These are phyloP conservation scores for Protosalanx chinensis DNA, from an alignment of 2,797 vertebrate species.

Conservation along the genomic window DNA sequence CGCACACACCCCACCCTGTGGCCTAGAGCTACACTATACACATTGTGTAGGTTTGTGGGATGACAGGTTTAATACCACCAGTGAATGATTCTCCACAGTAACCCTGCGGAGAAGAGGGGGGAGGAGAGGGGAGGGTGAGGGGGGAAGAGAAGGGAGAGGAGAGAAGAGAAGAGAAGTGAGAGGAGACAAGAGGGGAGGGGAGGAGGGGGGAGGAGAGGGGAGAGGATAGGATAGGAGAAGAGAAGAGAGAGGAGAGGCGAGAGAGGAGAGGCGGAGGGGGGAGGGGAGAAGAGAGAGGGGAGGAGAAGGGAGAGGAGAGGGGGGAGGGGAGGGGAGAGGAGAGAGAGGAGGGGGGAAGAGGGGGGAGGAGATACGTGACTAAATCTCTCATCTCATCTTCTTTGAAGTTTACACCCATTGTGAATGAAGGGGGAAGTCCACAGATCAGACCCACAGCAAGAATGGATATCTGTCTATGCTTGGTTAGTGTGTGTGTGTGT, in stretches of 20 bases:
- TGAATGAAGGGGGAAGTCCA: not conserved
- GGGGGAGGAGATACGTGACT: slow-evolving; percentile 11
- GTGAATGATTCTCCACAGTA: slow-evolving; percentile 60
- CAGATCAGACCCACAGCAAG: too few species aligned
- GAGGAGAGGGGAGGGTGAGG: slow-evolving; percentile 5
- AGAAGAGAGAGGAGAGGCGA: not conserved
- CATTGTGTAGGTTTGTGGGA: slow-evolving; percentile 57
- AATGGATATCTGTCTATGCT: too few species aligned
- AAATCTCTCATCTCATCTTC: not conserved
- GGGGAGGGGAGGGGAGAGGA: too few species aligned
- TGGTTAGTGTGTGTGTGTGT: too few species aligned
- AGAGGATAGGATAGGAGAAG: not conserved
- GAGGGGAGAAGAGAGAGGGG: too few species aligned
- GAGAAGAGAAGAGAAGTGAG: not conserved
- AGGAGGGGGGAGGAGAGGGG: not conserved
- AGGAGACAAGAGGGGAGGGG: not conserved
- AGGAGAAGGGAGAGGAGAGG: too few species aligned
- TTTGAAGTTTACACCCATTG: not conserved
- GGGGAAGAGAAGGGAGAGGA: slow-evolving; percentile 21
- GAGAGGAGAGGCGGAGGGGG: slow-evolving; percentile 1
- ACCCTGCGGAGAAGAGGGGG: slow-evolving; percentile 7
- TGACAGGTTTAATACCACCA: slow-evolving; percentile 62
- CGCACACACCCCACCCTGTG: slow-evolving; percentile 32
- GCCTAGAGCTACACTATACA: slow-evolving; percentile 55
- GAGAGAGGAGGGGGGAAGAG: slow-evolving; percentile 5